These are phyloP conservation scores for Aporophyla nigra DNA, from an alignment of 2,888 invertebrate species.

Conservation along the genomic window DNA sequence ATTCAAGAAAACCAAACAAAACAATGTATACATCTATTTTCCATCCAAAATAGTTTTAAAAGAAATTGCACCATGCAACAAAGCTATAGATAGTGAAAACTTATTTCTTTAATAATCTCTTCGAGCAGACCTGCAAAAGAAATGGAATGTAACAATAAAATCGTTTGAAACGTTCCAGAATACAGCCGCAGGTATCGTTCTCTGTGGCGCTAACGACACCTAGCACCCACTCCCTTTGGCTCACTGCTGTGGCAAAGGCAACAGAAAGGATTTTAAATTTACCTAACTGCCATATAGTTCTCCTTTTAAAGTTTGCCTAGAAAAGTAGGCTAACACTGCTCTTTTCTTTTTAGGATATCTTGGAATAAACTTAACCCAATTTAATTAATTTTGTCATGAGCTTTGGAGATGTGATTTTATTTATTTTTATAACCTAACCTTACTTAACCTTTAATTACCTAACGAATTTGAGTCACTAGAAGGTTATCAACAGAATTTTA, in stretches of 20 bases:
- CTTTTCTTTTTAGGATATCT: not conserved
- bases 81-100: too few species aligned
- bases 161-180: constrained; percentile 56
- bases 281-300: constrained; percentile 18
- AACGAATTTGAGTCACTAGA: not conserved
- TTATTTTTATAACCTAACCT: not conserved
- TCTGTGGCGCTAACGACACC: constrained; percentile 67
- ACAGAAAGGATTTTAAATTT: constrained; percentile 34
- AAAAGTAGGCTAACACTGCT: not conserved
- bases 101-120: not conserved
- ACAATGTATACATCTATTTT: too few species aligned
- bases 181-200: constrained; percentile 67
- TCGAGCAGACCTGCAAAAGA: not conserved
- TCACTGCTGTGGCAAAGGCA: constrained; percentile 50
- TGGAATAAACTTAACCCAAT: not conserved
- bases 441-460: not conserved
- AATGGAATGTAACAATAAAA: constrained; percentile 2
- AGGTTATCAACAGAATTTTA: too few species aligned
- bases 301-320: constrained; percentile 16
- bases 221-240: constrained; percentile 58
- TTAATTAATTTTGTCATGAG: not conserved
- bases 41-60: too few species aligned
- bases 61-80: too few species aligned
- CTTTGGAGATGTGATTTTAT: not conserved
- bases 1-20: too few species aligned